Percentiles rank a stretch among this genome's conserved stretches.
These are phyloP conservation scores for Trididemnum nubilum DNA, from an alignment of 23 tunicate genomes.

Conservation along the genomic window DNA sequence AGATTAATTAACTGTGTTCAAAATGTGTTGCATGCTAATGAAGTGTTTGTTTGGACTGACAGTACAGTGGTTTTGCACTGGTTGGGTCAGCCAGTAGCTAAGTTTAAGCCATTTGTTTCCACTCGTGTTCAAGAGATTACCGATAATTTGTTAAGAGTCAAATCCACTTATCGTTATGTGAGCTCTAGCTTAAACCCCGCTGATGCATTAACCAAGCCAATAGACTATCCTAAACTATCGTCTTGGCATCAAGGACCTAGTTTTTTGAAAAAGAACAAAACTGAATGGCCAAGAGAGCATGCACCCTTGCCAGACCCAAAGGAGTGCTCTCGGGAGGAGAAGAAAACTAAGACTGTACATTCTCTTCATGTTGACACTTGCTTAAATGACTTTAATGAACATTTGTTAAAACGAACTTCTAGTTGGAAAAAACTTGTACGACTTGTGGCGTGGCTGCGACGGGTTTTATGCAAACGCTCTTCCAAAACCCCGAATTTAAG, in stretches of 20 bases:
- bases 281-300: too few species aligned
- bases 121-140: too few species aligned
- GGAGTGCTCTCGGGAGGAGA: too few species aligned
- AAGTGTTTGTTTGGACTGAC: conserved; percentile 1
- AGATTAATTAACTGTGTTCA: not conserved
- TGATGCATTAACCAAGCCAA: conserved; percentile 3
- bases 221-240: not conserved
- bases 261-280: too few species aligned
- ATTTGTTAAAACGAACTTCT: not conserved
- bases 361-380: not conserved
- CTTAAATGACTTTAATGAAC: not conserved
- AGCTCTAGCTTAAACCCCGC: not conserved
- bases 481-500: not conserved
- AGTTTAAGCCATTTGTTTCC: not conserved
- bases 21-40: not conserved
- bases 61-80: conserved; percentile 6
- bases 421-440: not conserved
- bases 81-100: not conserved
- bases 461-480: not conserved
- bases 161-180: not conserved
- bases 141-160: not conserved
- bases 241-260: not conserved
- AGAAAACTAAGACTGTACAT: too few species aligned
- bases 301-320: too few species aligned
- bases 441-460: not conserved